Conservation (phyloP, 2,797 vertebrate species). For the Kryptolebias ocellatus region DNA sequence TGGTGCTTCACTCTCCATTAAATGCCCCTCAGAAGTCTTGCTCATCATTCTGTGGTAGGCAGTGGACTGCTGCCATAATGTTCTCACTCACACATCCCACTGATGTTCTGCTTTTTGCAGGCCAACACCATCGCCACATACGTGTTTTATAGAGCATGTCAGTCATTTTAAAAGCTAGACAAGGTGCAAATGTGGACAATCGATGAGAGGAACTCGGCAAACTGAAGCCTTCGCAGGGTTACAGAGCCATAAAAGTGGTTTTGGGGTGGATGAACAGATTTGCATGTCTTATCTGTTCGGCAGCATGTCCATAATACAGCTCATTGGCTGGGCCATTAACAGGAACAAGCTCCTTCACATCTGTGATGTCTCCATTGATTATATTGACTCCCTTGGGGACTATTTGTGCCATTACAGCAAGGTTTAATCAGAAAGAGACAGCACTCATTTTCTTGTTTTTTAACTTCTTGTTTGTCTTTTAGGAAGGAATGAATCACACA, state of each 20-base stretch:
- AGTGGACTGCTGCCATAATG: constrained; percentile 22
- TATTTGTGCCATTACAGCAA: constrained; percentile 41
- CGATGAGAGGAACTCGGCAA: constrained; percentile 7
- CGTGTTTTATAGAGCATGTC: constrained; percentile 12
- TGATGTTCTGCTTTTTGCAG: constrained; percentile 21
- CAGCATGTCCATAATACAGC: constrained; percentile 59
- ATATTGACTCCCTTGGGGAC: constrained; percentile 49
- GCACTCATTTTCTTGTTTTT: constrained; percentile 25
- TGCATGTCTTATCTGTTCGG: constrained; percentile 46
- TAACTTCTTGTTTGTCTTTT: constrained; percentile 7
- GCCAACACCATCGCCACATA: constrained; percentile 11
- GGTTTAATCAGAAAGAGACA: constrained; percentile 35
- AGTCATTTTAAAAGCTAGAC: not conserved
- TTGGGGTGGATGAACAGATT: constrained; percentile 34
- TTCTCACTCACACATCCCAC: constrained; percentile 20
- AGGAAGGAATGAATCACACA: constrained; percentile 9
- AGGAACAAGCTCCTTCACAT: constrained; percentile 47
- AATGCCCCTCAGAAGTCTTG: constrained; percentile 29
- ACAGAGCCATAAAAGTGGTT: constrained; percentile 9
- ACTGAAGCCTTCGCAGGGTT: not conserved
- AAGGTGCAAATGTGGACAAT: constrained; percentile 14
- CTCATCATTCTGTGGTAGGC: constrained; percentile 33
- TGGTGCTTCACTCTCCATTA: constrained; percentile 37
- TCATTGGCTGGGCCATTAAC: constrained; percentile 59
- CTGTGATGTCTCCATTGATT: constrained; percentile 58